Evolutionary conservation across 2,797 vertebrate species (phyloP).

Genomic region (Sphenodon punctatus): DNA sequence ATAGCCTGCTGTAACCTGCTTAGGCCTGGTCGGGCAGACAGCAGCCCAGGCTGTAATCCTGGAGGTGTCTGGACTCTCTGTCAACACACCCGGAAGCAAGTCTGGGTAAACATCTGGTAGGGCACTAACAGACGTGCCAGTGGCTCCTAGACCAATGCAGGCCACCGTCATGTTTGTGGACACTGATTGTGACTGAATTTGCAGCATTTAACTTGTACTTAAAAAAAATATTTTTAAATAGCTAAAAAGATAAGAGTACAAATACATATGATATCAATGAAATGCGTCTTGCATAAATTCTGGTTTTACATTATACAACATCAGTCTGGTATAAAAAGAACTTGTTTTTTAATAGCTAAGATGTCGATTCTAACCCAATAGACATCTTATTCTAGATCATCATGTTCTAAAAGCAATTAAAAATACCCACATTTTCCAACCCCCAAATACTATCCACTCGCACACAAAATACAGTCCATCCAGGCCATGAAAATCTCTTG

Average conservation of each 20-base stretch:
- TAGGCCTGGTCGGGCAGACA: no score
- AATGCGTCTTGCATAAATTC: background rate
- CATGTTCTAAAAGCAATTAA: background rate
- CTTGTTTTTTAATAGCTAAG: background rate
- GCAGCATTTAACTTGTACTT: background rate
- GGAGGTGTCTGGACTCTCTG: background rate
- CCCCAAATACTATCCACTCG: background rate
- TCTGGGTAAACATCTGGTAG: no score
- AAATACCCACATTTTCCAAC: background rate
- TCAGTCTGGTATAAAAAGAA: background rate
- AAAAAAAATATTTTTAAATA: background rate
- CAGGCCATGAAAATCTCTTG: no score
- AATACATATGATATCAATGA: background rate
- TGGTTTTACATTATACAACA: background rate
- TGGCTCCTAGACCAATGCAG: no score
- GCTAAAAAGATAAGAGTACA: background rate
- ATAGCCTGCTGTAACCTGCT: no score
- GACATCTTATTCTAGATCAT: no score
- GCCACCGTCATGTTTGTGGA: no score
- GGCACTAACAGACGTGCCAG: no score
- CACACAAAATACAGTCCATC: no score
- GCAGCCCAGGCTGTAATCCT: no score
- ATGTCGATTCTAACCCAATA: background rate
- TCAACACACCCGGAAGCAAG: no score
- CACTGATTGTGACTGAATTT: background rate